Evolutionary conservation across 2,113 vertebrate species (phyloP), one percentile per base, ranked within the genome.

Genomic region (Hucho hucho): DNA sequence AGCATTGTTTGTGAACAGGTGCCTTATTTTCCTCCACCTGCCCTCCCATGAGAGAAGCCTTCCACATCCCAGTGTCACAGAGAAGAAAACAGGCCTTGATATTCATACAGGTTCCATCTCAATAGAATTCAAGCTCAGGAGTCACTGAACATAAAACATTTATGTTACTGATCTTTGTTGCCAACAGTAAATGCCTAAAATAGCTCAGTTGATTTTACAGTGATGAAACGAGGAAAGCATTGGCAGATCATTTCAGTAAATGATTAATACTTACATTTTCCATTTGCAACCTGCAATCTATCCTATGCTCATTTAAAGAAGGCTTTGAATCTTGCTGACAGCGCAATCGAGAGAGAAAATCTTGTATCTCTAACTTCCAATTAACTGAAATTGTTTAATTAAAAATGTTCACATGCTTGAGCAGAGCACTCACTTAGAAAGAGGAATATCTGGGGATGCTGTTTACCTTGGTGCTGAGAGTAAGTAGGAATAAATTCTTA

Each of bases 261-360:
- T 11, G 37, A 43, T 43, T 43, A 43, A 43, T 43, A 43, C 9
- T 43, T 43, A 11, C 0, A 43, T 43, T 11, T 43, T 43, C 37
- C 9, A 43, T 43, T 43, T 43, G 9, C 37, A 43, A 11, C 37
- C 37, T 43, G 37, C 37, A 43, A 43, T 43, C 2, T 11, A 43
- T 12, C 37, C 37, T 43, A 43, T 25, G 24, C 25, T 65, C 13
- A n/a, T 28, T 65, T 26, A 28, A 20, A 28, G 6, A 16, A n/a
- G 16, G 25, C 53, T 71, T 73, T 61, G 49, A 64, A 81, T 63
- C 66, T 74, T 72, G 32, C 26, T 64, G 73, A 73, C 83, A 74
- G 73, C 43, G 53, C 79, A 77, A 88, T 89, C 79, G 82, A 83
- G 79, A 53, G 24, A 75, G 49, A 75, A 20, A 59, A 78, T 76